Evolutionary conservation across 2,113 vertebrate species (phyloP), one percentile per base, ranked within the genome.

Genomic region (Zosterops pallidus): DNA sequence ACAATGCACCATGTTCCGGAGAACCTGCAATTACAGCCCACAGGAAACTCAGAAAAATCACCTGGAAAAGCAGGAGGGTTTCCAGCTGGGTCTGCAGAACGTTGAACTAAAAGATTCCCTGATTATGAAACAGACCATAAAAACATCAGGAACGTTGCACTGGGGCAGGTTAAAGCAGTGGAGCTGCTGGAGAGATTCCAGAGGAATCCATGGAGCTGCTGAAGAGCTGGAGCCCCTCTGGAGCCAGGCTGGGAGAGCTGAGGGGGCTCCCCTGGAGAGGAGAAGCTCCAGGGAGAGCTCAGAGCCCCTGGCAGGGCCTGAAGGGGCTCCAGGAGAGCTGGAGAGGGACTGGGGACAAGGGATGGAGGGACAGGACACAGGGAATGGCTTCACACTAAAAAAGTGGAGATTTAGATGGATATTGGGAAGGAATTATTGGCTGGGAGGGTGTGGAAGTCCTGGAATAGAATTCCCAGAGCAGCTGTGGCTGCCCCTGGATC

Each of bases 1-100:
- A 82, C 99, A 99, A 92, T 99, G 99, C 39, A 99, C 99, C 99
- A 99, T 99, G 71, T 99, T 99, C 47, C 99, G 98, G 95, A 99
- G 98, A 77, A 99, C 99, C 99, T 99, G 98, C 60, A 96, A 95
- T 42, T 16, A 87, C 37, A 84, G 11, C 59, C 31, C 55, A 2
- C 82, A 81, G 94, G 91, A 93, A 96, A 64, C 44, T 65, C 85
- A 7, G 68, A 44, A 96, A 96, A 89, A 91, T 62, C 64, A 60
- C 25, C 39, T 35, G 62, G 69, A 86, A 92, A 70, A 41, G 42
- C 12, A 29, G 53, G 67, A 94, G 13, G n/a, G 90, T 35, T 91
- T 79, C 12, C 12, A 67, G 62, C 83, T 72, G 86, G 28, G 69
- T 49, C 63, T 65, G 55, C 64, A 90, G 83, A 80, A 90, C 65